A percentile compares a stretch with the other conserved stretches of the same genome.
These are phyloP conservation scores for Sylvia borin DNA, from an alignment of 2,797 vertebrate species.

Conservation along the genomic window DNA sequence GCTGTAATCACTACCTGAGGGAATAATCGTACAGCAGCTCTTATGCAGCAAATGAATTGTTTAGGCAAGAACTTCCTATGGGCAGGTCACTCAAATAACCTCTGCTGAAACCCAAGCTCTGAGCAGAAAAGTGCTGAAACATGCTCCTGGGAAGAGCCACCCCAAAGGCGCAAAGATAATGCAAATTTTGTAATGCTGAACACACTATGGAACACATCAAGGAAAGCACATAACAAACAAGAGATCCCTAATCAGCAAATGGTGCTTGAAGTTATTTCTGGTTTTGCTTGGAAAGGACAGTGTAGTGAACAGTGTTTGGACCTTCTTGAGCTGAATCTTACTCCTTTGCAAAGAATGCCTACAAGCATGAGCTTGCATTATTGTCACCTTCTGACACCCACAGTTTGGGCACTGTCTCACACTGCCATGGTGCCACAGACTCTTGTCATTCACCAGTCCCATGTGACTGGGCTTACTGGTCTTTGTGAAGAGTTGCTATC, in stretches of 20 bases:
- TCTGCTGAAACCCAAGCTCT: background rate
- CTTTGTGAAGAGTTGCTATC: background rate
- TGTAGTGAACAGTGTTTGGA: background rate
- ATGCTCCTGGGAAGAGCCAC: background rate
- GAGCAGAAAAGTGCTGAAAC: background rate
- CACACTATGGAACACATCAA: background rate
- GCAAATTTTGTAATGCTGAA: background rate
- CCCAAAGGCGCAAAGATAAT: background rate
- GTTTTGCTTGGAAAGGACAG: background rate
- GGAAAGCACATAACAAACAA: fast-evolving
- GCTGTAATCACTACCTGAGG: background rate
- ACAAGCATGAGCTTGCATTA: fast-evolving
- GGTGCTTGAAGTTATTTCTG: background rate
- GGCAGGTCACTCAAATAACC: background rate
- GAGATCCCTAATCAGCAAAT: background rate
- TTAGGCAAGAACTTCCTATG: background rate
- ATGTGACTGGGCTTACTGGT: background rate
- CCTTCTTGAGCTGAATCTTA: background rate
- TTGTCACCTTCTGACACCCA: background rate
- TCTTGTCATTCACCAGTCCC: background rate
- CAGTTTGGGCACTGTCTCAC: fast-evolving
- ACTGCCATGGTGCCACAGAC: background rate
- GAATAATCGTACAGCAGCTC: background rate
- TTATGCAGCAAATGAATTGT: background rate
- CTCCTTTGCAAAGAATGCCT: background rate